Conservation (phyloP, 2,797 vertebrate species). For the Apogon hyalosoma region DNA sequence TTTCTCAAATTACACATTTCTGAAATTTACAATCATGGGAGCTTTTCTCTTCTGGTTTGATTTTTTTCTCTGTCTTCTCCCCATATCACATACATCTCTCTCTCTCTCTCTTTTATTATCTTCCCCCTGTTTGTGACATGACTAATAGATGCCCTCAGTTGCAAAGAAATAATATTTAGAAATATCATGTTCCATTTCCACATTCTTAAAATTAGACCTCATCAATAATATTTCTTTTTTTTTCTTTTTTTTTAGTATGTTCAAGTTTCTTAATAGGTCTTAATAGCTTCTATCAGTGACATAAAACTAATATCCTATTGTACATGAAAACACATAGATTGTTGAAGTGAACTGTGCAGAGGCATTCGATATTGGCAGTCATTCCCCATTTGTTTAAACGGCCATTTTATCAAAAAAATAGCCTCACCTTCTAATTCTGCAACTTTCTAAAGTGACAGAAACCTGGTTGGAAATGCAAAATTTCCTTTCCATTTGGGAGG, state of each 20-base stretch:
- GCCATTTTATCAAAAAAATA: too few relatives aligned
- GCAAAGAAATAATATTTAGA: too few relatives aligned
- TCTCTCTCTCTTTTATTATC: slow-evolving; percentile 46
- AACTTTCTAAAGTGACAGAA: too few relatives aligned
- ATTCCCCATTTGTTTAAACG: too few relatives aligned
- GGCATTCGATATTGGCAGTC: too few relatives aligned
- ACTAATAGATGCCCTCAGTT: slow-evolving; percentile 55
- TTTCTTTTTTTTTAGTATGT: too few relatives aligned
- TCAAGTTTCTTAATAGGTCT: background rate
- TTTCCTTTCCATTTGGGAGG: too few relatives aligned
- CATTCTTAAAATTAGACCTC: background rate
- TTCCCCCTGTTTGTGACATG: slow-evolving; percentile 70
- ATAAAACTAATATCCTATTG: background rate
- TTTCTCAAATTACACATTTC: slow-evolving; percentile 82
- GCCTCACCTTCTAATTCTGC: too few relatives aligned
- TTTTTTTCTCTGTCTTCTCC: background rate
- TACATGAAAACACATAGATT: background rate
- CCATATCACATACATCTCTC: slow-evolving; percentile 7
- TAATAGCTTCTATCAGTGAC: background rate
- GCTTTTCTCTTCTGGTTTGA: slow-evolving; percentile 19
- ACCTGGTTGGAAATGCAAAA: too few relatives aligned
- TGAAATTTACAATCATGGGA: slow-evolving; percentile 75
- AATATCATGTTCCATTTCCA: background rate
- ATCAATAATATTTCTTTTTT: too few relatives aligned
- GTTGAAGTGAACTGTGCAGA: too few relatives aligned